Conservation (phyloP, 2,113 vertebrate species). For the Hydrolagus affinis region DNA sequence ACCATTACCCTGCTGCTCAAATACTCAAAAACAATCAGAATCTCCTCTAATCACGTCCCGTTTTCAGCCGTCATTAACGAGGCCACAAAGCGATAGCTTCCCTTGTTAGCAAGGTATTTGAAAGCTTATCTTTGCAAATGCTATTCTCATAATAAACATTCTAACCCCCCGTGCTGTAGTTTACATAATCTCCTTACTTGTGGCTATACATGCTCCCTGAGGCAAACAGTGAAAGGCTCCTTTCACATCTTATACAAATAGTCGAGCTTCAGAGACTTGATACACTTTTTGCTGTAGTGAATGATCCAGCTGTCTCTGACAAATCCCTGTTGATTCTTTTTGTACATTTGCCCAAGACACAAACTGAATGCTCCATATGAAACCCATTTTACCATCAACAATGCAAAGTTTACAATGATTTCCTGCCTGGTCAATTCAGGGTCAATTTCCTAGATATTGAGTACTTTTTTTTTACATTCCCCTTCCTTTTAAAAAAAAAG, state of each 20-base stretch:
- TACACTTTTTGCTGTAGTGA: constrained; percentile 16
- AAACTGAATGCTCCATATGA: constrained; percentile 1
- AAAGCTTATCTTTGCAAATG: constrained; percentile 38
- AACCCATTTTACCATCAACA: not conserved
- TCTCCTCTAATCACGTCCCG: not conserved
- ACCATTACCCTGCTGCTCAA: not conserved
- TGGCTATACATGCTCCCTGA: constrained; percentile 33
- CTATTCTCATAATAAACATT: constrained; percentile 42
- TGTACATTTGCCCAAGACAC: constrained; percentile 1
- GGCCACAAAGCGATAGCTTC: constrained; percentile 40
- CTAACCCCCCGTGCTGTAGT: not conserved
- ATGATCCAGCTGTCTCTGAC: constrained; percentile 17
- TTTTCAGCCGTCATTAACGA: not conserved
- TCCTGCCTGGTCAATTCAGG: not conserved
- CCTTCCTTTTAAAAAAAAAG: too few species aligned
- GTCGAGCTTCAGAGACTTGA: constrained; percentile 10
- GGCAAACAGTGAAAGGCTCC: constrained; percentile 38
- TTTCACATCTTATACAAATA: constrained; percentile 34
- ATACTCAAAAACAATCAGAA: not conserved
- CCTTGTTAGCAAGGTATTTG: constrained; percentile 41
- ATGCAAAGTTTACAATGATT: not conserved
- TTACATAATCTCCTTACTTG: constrained; percentile 27
- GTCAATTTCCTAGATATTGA: not conserved
- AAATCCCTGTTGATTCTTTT: constrained; percentile 23
- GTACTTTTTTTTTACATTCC: not conserved